These are phyloP conservation scores for Thripadectes ignobilis DNA, from an alignment of 2,797 vertebrate species.

Conservation along the genomic window DNA sequence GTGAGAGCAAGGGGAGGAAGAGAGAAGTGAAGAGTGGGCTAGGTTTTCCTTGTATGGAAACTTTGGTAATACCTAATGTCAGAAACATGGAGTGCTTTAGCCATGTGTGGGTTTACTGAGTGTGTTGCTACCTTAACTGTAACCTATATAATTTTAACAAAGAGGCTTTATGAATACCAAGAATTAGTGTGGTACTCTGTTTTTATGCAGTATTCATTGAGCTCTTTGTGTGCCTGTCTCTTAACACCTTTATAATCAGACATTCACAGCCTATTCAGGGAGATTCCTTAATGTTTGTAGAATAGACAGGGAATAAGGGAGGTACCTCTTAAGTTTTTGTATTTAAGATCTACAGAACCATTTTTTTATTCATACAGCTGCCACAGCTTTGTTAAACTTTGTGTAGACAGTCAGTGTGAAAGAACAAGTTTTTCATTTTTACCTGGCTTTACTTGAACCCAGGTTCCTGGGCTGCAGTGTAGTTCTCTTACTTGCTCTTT, in stretches of 20 bases:
- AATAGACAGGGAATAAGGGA: not conserved
- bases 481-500: not conserved
- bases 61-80: not conserved
- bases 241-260: not conserved
- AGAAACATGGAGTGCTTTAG: not conserved
- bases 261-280: not conserved
- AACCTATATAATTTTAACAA: not conserved
- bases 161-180: not conserved
- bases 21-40: not conserved
- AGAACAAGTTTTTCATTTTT: not conserved
- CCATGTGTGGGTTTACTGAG: not conserved
- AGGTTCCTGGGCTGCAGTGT: not conserved
- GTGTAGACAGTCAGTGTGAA: not conserved
- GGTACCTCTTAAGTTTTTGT: not conserved
- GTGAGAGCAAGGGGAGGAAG: not conserved
- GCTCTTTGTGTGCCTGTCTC: not conserved
- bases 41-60: not conserved
- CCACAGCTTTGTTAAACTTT: not conserved
- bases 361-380: not conserved
- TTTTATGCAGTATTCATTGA: not conserved
- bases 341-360: not conserved
- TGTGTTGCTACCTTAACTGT: not conserved
- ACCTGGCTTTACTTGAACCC: not conserved
- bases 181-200: not conserved
- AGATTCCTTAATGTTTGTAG: not conserved